Evolutionary conservation across 2,113 vertebrate genomes (phyloP).

Genomic region (Gyps fulvus): DNA sequence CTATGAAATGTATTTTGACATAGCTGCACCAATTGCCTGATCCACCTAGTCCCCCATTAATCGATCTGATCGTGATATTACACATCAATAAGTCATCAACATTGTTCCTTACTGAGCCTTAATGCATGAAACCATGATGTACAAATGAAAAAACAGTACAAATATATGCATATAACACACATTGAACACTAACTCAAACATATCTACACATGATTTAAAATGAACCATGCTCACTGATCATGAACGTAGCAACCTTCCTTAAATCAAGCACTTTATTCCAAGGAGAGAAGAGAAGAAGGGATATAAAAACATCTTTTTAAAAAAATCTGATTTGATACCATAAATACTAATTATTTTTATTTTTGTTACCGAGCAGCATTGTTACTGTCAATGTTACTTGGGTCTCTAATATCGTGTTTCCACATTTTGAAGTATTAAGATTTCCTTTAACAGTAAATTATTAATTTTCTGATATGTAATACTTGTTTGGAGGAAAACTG

Average conservation of each 20-base stretch:
- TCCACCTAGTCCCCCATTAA: not conserved
- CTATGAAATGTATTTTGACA: not conserved
- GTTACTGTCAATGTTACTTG: not conserved
- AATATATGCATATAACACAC: not conserved
- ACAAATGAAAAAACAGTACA: not conserved
- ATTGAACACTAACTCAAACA: not conserved
- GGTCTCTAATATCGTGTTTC: not conserved
- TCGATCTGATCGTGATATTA: not conserved
- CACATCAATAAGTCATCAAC: not conserved
- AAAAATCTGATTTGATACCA: not conserved
- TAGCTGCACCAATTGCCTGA: not conserved
- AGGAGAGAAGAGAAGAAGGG: not conserved
- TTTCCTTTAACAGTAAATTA: not conserved
- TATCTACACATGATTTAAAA: not conserved
- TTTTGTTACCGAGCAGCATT: not conserved
- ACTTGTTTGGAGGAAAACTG: not conserved
- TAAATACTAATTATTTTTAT: not conserved
- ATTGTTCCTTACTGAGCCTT: not conserved
- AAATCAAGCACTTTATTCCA: not conserved
- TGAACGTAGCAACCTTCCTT: not conserved
- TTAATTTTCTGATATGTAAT: not conserved
- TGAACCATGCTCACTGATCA: not conserved
- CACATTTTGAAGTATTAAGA: not conserved
- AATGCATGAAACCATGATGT: not conserved
- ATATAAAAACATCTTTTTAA: not conserved